These are phyloP conservation scores for Epinephelus lanceolatus DNA, from an alignment of 2,113 vertebrate species.

Conservation along the genomic window DNA sequence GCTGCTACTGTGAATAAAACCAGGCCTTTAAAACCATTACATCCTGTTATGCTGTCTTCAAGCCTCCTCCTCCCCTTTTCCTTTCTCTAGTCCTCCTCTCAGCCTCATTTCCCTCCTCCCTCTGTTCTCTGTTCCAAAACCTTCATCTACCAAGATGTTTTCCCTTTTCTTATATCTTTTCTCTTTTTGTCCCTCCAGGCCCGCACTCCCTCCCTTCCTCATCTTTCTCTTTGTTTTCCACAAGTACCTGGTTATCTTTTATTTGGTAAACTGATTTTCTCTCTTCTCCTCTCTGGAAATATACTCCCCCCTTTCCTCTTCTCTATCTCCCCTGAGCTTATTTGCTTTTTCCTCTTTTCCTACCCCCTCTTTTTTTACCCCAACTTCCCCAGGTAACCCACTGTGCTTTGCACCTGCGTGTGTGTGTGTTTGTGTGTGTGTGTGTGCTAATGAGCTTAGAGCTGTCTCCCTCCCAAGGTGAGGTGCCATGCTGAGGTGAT, in stretches of 20 bases:
- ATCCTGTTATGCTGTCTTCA: slow-evolving; percentile 52
- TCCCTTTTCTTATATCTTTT: slow-evolving; percentile 27
- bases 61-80: slow-evolving; percentile 44
- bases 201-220: background rate
- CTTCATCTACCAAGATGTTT: slow-evolving; percentile 33
- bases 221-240: slow-evolving; percentile 43
- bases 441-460: slow-evolving; percentile 77
- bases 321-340: slow-evolving; percentile 20
- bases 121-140: slow-evolving; percentile 22
- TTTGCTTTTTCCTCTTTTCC: slow-evolving; percentile 14
- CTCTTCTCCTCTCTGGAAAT: slow-evolving; percentile 24
- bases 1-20: slow-evolving; percentile 53
- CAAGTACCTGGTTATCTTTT: slow-evolving; percentile 35
- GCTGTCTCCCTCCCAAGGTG: slow-evolving; percentile 78
- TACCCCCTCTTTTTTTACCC: background rate
- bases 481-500: slow-evolving; percentile 76
- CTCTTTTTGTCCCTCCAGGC: slow-evolving; percentile 28
- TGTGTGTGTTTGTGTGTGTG: slow-evolving; percentile 22
- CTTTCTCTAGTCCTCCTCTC: slow-evolving; percentile 32
- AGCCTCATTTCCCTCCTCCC: slow-evolving; percentile 33
- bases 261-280: slow-evolving; percentile 27
- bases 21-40: slow-evolving; percentile 59
- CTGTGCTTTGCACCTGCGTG: slow-evolving; percentile 25
- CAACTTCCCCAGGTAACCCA: slow-evolving; percentile 23
- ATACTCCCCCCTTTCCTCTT: slow-evolving; percentile 9